A percentile compares a stretch with the other conserved stretches of the same genome.
Conservation (phyloP, 1,140 invertebrate genomes). For the Pissodes strobi region DNA sequence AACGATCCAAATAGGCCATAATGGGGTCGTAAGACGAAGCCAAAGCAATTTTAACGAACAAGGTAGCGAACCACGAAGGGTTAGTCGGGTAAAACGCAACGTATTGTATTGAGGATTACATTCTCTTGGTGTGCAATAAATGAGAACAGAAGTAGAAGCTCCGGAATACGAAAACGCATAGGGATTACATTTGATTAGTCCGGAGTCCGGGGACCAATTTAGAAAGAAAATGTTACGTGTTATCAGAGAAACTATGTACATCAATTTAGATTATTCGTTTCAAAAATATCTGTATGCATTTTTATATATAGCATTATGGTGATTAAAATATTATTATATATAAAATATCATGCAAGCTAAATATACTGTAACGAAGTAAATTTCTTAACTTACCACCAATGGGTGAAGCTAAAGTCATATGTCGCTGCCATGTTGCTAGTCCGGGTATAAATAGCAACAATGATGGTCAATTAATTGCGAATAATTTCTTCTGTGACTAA, state of each 20-base stretch:
- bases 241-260: background rate
- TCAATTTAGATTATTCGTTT: background rate
- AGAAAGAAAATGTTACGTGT: background rate
- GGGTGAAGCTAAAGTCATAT: too few species aligned
- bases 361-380: too few species aligned
- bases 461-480: too few species aligned
- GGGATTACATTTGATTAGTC: background rate
- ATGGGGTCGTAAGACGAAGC: slow-evolving; percentile 23
- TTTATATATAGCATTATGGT: background rate
- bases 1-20: slow-evolving; percentile 22
- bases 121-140: slow-evolving; percentile 40
- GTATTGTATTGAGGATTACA: slow-evolving; percentile 42
- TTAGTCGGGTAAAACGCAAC: slow-evolving; percentile 36
- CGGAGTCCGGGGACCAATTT: slow-evolving; percentile 4
- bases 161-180: slow-evolving; percentile 29
- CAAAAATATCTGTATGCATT: background rate
- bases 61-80: slow-evolving; percentile 35
- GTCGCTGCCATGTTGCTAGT: too few species aligned
- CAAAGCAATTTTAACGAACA: slow-evolving; percentile 25
- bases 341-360: too few species aligned
- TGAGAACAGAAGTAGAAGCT: slow-evolving; percentile 26
- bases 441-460: too few species aligned
- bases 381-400: too few species aligned
- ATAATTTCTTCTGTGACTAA: too few species aligned
- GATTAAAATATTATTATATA: too few species aligned